Conservation (phyloP, 1,140 invertebrate species). For the Drosophila sproati region DNA sequence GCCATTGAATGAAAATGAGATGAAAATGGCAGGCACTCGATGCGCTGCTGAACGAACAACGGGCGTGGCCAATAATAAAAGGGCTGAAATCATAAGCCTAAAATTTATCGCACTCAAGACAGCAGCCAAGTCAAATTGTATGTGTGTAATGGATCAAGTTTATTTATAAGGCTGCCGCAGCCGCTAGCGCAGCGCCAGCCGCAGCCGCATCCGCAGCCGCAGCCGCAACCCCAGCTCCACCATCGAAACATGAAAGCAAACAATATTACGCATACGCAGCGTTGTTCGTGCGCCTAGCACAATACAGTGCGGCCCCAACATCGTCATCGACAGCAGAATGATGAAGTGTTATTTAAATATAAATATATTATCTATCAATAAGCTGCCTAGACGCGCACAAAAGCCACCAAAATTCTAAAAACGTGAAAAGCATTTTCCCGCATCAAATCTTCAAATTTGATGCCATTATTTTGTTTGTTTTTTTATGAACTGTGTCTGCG, state of each 20-base stretch:
- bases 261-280: constrained; percentile 79
- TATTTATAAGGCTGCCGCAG: constrained; percentile 66
- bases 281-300: constrained; percentile 26
- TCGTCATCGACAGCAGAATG: constrained; percentile 52
- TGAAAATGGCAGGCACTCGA: constrained; percentile 30
- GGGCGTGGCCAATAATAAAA: constrained; percentile 60
- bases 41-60: constrained; percentile 1
- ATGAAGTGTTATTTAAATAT: constrained; percentile 82
- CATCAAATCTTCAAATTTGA: constrained; percentile 78
- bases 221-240: neutral
- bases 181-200: neutral
- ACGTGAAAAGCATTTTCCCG: constrained; percentile 70
- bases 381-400: constrained; percentile 50
- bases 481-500: constrained; percentile 51
- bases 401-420: constrained; percentile 29
- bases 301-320: constrained; percentile 4
- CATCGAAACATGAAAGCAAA: constrained; percentile 68
- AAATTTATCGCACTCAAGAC: constrained; percentile 75
- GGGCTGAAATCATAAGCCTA: constrained; percentile 80
- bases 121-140: constrained; percentile 62
- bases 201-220: too few relatives aligned
- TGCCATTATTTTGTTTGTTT: constrained; percentile 60
- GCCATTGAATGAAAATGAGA: constrained; percentile 41
- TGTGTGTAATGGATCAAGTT: constrained; percentile 78
- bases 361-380: constrained; percentile 82